Percentiles rank a stretch among this genome's conserved stretches.
These are phyloP conservation scores for Masnerella sp. DNA, from an alignment of 2,888 invertebrate species.

Conservation along the genomic window DNA sequence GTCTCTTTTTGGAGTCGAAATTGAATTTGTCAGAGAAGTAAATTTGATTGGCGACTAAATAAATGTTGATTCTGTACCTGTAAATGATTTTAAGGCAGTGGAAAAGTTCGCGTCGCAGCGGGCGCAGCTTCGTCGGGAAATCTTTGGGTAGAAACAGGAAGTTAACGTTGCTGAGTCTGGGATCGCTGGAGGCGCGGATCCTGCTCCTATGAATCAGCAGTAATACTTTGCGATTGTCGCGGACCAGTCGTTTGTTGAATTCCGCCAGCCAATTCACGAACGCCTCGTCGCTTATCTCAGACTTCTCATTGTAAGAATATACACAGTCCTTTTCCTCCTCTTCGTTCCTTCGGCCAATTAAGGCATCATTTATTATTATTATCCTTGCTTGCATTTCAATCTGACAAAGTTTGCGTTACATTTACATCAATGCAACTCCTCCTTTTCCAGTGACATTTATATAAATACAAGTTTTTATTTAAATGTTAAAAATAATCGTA, in stretches of 20 bases:
- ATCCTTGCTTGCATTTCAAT: constrained; percentile 15
- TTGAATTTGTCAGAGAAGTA: too few species aligned
- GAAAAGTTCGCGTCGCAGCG: constrained; percentile 67
- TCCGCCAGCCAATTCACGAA: constrained; percentile 65
- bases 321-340: constrained; percentile 48
- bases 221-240: constrained; percentile 63
- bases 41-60: background rate
- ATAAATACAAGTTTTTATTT: too few species aligned
- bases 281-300: constrained; percentile 62
- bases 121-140: constrained; percentile 66
- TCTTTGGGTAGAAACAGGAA: constrained; percentile 67
- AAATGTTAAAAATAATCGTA: too few species aligned
- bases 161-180: constrained; percentile 63
- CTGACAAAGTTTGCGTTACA: constrained; percentile 5
- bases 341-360: constrained; percentile 31
- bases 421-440: constrained; percentile 2
- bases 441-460: background rate
- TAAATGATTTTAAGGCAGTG: constrained; percentile 70
- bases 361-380: constrained; percentile 19
- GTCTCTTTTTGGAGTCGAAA: too few species aligned
- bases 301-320: constrained; percentile 60
- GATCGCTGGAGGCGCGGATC: constrained; percentile 59
- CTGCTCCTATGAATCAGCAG: constrained; percentile 64
- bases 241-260: constrained; percentile 64
- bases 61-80: constrained; percentile 48